A percentile compares a stretch with the other conserved stretches of the same genome.
These are phyloP conservation scores for Chauna torquata DNA, from an alignment of 2,113 vertebrate genomes.

Conservation along the genomic window DNA sequence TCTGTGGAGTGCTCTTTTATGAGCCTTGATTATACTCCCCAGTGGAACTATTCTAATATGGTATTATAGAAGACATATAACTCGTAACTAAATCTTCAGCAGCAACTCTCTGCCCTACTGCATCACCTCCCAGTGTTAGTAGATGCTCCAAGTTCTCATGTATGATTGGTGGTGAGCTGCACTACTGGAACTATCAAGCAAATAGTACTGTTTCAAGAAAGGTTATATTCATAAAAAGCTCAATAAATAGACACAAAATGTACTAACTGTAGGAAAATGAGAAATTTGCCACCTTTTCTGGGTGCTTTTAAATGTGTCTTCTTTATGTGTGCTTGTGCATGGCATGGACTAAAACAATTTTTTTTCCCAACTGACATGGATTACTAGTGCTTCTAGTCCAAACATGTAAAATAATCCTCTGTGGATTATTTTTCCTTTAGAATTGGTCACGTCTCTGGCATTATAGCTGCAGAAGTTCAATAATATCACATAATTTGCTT, in stretches of 20 bases:
- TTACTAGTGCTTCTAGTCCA: background rate
- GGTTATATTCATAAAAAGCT: background rate
- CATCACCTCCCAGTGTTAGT: background rate
- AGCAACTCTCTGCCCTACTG: background rate
- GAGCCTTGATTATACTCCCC: background rate
- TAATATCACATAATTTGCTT: background rate
- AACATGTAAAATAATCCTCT: background rate
- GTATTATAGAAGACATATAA: background rate
- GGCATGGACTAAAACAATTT: background rate
- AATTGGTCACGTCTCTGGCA: background rate
- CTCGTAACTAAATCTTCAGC: background rate
- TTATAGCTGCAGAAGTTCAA: background rate
- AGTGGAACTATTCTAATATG: background rate
- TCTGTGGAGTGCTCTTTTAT: background rate
- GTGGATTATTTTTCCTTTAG: background rate
- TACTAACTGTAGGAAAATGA: background rate
- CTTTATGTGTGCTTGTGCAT: background rate
- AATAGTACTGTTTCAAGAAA: background rate
- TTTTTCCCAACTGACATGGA: background rate
- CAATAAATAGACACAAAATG: background rate
- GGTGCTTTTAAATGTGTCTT: background rate
- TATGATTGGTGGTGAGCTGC: background rate
- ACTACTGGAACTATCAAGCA: background rate
- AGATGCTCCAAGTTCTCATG: background rate
- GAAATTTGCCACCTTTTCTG: background rate